These are phyloP conservation scores for Uloborus diversus DNA, from an alignment of 1,140 invertebrate species.

Conservation along the genomic window DNA sequence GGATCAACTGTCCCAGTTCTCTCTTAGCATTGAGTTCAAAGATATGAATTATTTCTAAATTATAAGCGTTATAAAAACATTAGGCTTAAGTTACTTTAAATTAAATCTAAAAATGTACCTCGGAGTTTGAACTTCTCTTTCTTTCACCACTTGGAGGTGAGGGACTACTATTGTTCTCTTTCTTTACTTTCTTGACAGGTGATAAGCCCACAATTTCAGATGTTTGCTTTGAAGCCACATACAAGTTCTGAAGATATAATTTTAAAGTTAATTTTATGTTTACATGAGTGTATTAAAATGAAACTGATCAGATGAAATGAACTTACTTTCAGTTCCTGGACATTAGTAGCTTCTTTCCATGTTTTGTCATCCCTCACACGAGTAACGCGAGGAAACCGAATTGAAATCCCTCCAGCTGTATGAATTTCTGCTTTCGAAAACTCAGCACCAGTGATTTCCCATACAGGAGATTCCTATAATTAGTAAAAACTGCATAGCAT, in stretches of 20 bases:
- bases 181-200: not conserved
- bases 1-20: too few species aligned
- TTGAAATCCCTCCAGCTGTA: conserved; percentile 90
- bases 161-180: too few species aligned
- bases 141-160: too few species aligned
- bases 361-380: conserved; percentile 83
- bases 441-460: conserved; percentile 94
- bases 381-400: conserved; percentile 89
- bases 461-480: conserved; percentile 78
- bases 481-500: not conserved
- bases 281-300: not conserved
- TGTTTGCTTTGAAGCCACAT: conserved; percentile 48
- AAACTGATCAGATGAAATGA: not conserved
- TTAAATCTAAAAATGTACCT: too few species aligned
- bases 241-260: conserved; percentile 18
- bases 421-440: conserved; percentile 87
- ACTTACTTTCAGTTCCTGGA: conserved; percentile 74
- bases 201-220: conserved; percentile 33
- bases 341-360: conserved; percentile 82
- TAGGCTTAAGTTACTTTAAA: too few species aligned
- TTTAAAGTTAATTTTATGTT: not conserved
- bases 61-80: too few species aligned
- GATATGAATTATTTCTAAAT: too few species aligned
- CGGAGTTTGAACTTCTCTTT: too few species aligned
- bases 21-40: too few species aligned